phyloP scores from a whole-genome alignment of 92 coral and sea anemone species.

The Meandrina meandrites region DNA sequence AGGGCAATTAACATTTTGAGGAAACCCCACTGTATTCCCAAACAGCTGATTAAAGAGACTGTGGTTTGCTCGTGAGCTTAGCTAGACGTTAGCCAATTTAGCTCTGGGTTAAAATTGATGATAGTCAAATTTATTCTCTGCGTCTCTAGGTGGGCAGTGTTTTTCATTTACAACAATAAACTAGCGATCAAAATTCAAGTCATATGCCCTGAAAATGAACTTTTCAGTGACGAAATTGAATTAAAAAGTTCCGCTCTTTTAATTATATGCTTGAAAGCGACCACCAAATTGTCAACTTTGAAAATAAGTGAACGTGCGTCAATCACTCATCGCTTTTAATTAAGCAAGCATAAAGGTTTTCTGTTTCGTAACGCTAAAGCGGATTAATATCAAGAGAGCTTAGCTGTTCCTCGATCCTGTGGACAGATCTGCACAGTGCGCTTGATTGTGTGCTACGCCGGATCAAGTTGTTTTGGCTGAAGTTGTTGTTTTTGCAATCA shows the following conservation, averaged over 20 bases:
- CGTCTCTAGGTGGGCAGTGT: neutral
- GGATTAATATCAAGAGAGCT: neutral
- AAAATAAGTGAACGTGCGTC: conserved; percentile 13
- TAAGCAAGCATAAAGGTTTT: conserved; percentile 16
- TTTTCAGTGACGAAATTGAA: neutral
- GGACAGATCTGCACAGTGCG: neutral
- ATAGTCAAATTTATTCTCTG: neutral
- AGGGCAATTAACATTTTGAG: conserved; percentile 33
- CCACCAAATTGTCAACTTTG: conserved; percentile 28
- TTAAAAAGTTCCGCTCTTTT: conserved; percentile 24
- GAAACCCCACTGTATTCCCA: too few species aligned
- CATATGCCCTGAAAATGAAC: neutral
- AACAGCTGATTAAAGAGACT: conserved; percentile 22
- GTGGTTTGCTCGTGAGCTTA: neutral
- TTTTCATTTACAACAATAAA: neutral
- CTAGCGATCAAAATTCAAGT: neutral
- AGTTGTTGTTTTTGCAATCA: neutral
- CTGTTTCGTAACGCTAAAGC: conserved; percentile 13
- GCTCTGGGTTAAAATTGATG: neutral
- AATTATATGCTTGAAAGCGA: conserved; percentile 37
- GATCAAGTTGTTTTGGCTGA: conserved; percentile 2
- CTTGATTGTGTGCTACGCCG: neutral
- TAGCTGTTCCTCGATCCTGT: too few species aligned
- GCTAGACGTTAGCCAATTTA: neutral
- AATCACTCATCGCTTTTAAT: conserved; percentile 45